Conservation (phyloP, 2,797 vertebrate species). For the Premnoplex brunnescens region DNA sequence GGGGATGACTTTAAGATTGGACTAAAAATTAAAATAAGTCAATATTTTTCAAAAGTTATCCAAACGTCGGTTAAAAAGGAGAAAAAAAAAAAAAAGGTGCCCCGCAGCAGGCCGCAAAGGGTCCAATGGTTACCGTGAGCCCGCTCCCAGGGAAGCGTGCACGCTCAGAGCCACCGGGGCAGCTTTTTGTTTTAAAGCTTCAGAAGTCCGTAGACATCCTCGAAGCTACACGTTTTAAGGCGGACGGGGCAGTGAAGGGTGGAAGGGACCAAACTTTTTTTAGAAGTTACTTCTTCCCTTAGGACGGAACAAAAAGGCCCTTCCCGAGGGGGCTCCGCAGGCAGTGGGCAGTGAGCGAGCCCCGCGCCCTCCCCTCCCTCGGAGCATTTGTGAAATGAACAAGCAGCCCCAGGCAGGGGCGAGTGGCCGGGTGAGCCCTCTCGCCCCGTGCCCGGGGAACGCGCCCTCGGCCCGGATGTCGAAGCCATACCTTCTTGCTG, state of each 20-base stretch:
- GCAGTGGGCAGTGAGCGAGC: not conserved
- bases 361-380: not conserved
- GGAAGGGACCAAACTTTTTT: not conserved
- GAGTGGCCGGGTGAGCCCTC: not conserved
- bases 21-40: not conserved
- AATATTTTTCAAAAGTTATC: not conserved
- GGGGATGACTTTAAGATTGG: not conserved
- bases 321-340: not conserved
- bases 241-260: not conserved
- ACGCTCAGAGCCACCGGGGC: not conserved
- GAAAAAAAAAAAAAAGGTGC: not conserved
- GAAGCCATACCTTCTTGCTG: constrained; percentile 93
- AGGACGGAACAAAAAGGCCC: not conserved
- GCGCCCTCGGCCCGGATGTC: not conserved
- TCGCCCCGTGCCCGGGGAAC: constrained; percentile 28
- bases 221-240: not conserved
- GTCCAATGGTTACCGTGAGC: not conserved
- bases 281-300: not conserved
- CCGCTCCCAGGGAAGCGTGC: not conserved
- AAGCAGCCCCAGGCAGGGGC: not conserved
- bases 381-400: constrained; percentile 22
- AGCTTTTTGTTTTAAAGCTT: not conserved
- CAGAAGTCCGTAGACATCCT: not conserved
- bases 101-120: not conserved
- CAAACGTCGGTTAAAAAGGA: not conserved